These are phyloP conservation scores for Teleogryllus occipitalis DNA, from an alignment of 1,140 invertebrate genomes.

Conservation along the genomic window DNA sequence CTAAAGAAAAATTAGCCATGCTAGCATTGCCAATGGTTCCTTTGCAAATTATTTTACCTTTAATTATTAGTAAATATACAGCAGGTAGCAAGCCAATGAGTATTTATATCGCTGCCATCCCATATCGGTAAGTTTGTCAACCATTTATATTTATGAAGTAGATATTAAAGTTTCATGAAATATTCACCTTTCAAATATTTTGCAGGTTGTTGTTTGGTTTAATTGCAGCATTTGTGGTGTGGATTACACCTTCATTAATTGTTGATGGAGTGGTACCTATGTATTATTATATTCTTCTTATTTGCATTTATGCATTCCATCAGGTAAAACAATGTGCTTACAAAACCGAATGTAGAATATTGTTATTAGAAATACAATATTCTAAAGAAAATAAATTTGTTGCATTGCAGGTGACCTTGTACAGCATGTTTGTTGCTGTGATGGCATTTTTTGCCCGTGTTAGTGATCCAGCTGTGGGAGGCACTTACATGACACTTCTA, in stretches of 20 bases:
- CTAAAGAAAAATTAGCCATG: slow-evolving; percentile 88
- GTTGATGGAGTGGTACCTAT: slow-evolving; percentile 57
- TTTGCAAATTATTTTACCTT: slow-evolving; percentile 86
- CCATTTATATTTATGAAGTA: neutral
- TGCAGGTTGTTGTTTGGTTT: slow-evolving; percentile 73
- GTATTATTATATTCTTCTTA: slow-evolving; percentile 71
- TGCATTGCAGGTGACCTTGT: slow-evolving; percentile 49
- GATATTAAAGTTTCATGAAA: neutral
- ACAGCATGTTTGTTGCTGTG: slow-evolving; percentile 70
- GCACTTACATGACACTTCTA: slow-evolving; percentile 98
- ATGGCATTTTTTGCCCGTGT: slow-evolving; percentile 82
- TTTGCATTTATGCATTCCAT: slow-evolving; percentile 77
- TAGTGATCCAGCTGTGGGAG: slow-evolving; percentile 88
- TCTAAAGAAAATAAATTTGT: slow-evolving; percentile 27
- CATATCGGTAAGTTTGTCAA: slow-evolving; percentile 52
- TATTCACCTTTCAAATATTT: slow-evolving; percentile 18
- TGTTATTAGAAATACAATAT: neutral
- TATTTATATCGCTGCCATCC: slow-evolving; percentile 82
- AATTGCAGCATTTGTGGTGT: slow-evolving; percentile 74
- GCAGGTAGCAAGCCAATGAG: slow-evolving; percentile 80
- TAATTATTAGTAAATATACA: slow-evolving; percentile 82
- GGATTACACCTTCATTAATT: slow-evolving; percentile 66
- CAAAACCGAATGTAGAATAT: neutral
- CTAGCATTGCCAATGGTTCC: slow-evolving; percentile 88
- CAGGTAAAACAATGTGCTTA: slow-evolving; percentile 54